These are phyloP conservation scores for Neelides folsomi DNA, from an alignment of 2,888 invertebrate species.

Conservation along the genomic window DNA sequence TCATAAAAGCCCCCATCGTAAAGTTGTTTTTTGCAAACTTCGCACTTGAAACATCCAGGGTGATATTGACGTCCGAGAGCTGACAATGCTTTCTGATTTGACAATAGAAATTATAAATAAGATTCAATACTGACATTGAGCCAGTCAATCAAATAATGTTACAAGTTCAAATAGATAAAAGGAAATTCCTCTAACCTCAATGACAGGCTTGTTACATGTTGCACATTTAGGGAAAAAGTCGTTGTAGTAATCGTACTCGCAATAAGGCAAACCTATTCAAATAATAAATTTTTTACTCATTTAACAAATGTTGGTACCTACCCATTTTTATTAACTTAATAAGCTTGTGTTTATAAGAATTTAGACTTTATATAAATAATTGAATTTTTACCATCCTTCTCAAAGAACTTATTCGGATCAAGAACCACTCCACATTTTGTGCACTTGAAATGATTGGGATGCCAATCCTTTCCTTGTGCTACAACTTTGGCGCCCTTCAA, in stretches of 20 bases:
- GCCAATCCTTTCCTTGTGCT: conserved; percentile 21
- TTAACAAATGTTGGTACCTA: too few relatives aligned
- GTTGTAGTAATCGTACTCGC: conserved; percentile 29
- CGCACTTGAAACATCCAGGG: conserved; percentile 29
- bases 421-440: conserved; percentile 21
- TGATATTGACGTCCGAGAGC: conserved; percentile 27
- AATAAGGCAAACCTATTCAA: conserved; percentile 17
- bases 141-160: too few relatives aligned
- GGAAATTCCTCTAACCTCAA: conserved; percentile 9
- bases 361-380: too few relatives aligned
- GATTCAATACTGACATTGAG: too few relatives aligned
- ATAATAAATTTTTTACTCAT: neutral
- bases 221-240: conserved; percentile 29
- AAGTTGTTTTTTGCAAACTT: conserved; percentile 7
- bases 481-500: conserved; percentile 10
- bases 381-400: conserved; percentile 15
- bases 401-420: conserved; percentile 22
- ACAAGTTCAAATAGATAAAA: too few relatives aligned
- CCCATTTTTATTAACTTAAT: too few relatives aligned
- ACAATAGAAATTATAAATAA: too few relatives aligned
- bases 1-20: too few relatives aligned
- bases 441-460: conserved; percentile 27
- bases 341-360: too few relatives aligned
- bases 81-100: conserved; percentile 20
- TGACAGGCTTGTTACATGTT: conserved; percentile 22